Base-by-base conservation (phyloP, 2,797 vertebrate genomes). In the Numenius phaeopus region DNA sequence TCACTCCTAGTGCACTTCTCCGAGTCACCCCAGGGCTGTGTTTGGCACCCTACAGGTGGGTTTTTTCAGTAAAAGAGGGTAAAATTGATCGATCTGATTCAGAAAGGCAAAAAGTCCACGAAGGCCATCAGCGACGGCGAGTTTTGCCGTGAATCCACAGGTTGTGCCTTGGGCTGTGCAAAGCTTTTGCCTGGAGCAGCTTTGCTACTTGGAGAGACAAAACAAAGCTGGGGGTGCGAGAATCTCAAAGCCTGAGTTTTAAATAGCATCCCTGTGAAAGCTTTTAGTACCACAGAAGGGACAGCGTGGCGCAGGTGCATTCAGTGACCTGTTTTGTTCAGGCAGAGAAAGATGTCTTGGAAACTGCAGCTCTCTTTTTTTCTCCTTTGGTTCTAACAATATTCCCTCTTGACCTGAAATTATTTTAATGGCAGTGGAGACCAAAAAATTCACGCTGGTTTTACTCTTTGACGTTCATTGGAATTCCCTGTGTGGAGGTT, bases 241-340 rank as follows among this genome's bases (percentile, higher is more conserved):
- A 46, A 75, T 83, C 89, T 87, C 67, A 71, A 78, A 92, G 73
- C 11, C 19, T 7, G 22, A 24, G 82, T 92, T 95, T 87, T 85
- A 78, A 96, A 75, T 83, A 92, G 78, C 67, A 89, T 90, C 75
- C 24, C 52, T 61, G 61, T 55, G 67, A 70, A 90, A 85, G 95
- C 87, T 75, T 94, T 94, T 64, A 64, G 76, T 61, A 18, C 40
- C 49, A 7, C 49, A n/a, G 82, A 71, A 67, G 0, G 2, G 89
- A 30, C 89, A 27, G 91, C 64, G 3, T 4, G 13, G 86, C 0
- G 1, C 80, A 77, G 94, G 73, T 87, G 87, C 61, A 42, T 67
- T 67, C 67, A 9, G 81, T 91, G 97, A 94, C 96, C 94, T 81
- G 58, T 61, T 95, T 87, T 94, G 81, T 96, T 89, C 92, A 40